Conservation (phyloP, 2,797 vertebrate species). For the Leptatherina wallacei region DNA sequence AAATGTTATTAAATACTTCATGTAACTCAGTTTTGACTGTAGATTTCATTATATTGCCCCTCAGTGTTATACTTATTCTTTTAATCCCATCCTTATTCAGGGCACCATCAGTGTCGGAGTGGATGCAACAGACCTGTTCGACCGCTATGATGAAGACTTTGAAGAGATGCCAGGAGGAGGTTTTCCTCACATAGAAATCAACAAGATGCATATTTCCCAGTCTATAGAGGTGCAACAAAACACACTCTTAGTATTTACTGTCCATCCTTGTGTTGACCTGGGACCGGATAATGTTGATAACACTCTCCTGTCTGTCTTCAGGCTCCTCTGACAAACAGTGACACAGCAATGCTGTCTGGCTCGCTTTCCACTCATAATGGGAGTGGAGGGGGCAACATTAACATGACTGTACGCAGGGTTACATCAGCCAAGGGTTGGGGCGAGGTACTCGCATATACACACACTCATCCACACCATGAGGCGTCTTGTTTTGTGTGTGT, state of each 20-base stretch:
- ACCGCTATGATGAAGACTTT: constrained; percentile 97
- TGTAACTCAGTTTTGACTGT: neutral
- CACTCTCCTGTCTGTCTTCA: constrained; percentile 60
- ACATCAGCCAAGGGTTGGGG: constrained; percentile 96
- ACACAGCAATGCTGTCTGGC: constrained; percentile 95
- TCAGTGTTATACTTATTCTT: constrained; percentile 7
- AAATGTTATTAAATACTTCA: neutral
- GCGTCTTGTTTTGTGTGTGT: neutral
- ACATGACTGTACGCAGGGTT: constrained; percentile 90
- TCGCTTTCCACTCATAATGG: constrained; percentile 97
- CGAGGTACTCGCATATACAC: constrained; percentile 82
- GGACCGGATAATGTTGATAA: neutral
- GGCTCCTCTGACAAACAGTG: constrained; percentile 93
- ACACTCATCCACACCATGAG: neutral
- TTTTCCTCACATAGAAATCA: constrained; percentile 96
- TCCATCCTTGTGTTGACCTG: neutral
- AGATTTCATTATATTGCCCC: neutral
- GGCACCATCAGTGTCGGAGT: constrained; percentile 97
- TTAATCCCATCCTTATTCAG: constrained; percentile 74
- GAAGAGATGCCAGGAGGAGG: constrained; percentile 92
- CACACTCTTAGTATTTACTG: neutral
- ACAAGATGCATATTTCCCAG: constrained; percentile 99
- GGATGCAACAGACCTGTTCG: constrained; percentile 97
- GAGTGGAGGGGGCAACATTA: constrained; percentile 94
- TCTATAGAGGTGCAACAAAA: constrained; percentile 91